phyloP scores from a whole-genome alignment of 1,140 invertebrate genomes.

The Heliconius nattereri region DNA sequence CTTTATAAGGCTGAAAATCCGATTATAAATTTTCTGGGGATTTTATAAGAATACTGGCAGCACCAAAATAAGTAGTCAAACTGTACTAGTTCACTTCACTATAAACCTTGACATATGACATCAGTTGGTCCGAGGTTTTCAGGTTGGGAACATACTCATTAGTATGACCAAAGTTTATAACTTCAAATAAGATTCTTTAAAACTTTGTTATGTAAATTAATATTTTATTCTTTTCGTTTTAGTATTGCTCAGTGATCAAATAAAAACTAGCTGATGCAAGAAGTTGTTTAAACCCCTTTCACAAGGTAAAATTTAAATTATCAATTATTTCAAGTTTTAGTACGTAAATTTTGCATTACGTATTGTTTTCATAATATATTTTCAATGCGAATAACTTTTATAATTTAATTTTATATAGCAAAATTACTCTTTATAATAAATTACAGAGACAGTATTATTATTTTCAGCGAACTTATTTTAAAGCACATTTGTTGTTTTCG shows the following conservation, averaged over 20 bases:
- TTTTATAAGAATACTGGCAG: background rate
- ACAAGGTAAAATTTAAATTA: slow-evolving; percentile 1
- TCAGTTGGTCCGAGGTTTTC: background rate
- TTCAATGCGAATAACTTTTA: background rate
- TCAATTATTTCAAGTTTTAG: background rate
- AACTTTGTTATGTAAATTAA: background rate
- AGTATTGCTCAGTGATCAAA: background rate
- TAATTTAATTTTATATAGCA: background rate
- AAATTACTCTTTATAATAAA: background rate
- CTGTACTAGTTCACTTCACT: background rate
- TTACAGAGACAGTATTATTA: background rate
- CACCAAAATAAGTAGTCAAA: background rate
- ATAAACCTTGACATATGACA: background rate
- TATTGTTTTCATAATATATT: background rate
- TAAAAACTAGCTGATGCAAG: background rate
- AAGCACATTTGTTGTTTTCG: background rate
- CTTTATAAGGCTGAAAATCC: too few species aligned
- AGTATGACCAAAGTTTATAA: background rate
- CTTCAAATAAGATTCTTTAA: background rate
- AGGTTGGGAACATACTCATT: background rate
- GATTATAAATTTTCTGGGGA: background rate
- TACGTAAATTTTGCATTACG: background rate
- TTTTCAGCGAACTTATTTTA: background rate
- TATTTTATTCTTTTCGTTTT: background rate
- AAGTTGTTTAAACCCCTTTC: background rate